Evolutionary conservation across 1,140 invertebrate species (phyloP).

Genomic region (Schlechtendalia chinensis): DNA sequence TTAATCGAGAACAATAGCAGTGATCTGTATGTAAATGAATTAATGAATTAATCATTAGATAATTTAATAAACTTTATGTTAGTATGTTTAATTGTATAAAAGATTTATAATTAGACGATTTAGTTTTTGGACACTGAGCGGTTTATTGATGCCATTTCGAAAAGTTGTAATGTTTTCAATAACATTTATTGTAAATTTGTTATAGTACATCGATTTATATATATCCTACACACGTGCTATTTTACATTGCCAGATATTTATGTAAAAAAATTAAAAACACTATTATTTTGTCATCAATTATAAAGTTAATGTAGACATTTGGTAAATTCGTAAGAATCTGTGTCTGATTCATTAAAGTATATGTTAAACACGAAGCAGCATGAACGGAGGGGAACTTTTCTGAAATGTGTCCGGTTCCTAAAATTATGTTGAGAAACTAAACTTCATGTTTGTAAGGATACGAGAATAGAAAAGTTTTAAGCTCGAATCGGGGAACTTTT

Average conservation of each 20-base stretch:
- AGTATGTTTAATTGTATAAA: too few species aligned
- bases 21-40: too few species aligned
- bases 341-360: not conserved
- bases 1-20: too few species aligned
- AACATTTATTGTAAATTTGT: too few species aligned
- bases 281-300: not conserved
- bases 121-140: too few species aligned
- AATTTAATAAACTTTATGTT: too few species aligned
- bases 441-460: constrained; percentile 9
- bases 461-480: constrained; percentile 20
- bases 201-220: too few species aligned
- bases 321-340: not conserved
- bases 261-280: not conserved
- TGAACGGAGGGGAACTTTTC: not conserved
- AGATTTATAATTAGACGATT: too few species aligned
- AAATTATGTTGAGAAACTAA: constrained; percentile 6
- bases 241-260: not conserved
- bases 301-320: not conserved
- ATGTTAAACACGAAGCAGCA: not conserved
- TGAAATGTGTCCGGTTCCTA: constrained; percentile 26
- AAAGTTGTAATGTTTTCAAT: too few species aligned
- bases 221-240: too few species aligned
- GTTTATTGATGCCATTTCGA: too few species aligned
- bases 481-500: constrained; percentile 8
- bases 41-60: too few species aligned